Conservation (phyloP, 1,140 invertebrate genomes). For the Drosophila prosaltans region DNA sequence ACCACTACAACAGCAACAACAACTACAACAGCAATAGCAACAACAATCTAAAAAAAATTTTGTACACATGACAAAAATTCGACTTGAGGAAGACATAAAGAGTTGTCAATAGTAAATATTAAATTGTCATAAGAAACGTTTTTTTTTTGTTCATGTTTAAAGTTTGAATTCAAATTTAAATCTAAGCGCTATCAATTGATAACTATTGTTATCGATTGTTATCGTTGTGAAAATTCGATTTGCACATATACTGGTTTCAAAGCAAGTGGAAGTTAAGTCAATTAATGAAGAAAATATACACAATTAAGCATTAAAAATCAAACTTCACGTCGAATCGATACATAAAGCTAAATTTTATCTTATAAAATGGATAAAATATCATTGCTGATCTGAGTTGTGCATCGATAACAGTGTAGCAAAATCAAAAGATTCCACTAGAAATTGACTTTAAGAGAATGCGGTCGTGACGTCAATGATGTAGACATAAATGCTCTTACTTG, state of each 20-base stretch:
- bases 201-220: no score
- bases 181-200: background rate
- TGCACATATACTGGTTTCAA: no score
- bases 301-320: no score
- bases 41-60: background rate
- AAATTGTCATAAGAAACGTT: background rate
- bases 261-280: no score
- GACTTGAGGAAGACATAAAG: background rate
- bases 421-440: background rate
- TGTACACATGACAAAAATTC: background rate
- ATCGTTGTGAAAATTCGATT: no score
- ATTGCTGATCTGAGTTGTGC: background rate
- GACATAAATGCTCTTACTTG: no score
- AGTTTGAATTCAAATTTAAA: background rate
- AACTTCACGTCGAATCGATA: no score
- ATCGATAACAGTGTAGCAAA: background rate
- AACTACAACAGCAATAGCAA: constrained; percentile 18
- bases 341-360: no score
- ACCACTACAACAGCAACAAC: constrained; percentile 36
- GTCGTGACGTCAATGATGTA: background rate
- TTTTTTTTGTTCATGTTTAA: background rate
- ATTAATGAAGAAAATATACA: no score
- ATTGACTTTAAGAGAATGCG: background rate
- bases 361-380: background rate
- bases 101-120: background rate